Conservation (phyloP, 1,140 invertebrate genomes). For the Sycobia sp. region DNA sequence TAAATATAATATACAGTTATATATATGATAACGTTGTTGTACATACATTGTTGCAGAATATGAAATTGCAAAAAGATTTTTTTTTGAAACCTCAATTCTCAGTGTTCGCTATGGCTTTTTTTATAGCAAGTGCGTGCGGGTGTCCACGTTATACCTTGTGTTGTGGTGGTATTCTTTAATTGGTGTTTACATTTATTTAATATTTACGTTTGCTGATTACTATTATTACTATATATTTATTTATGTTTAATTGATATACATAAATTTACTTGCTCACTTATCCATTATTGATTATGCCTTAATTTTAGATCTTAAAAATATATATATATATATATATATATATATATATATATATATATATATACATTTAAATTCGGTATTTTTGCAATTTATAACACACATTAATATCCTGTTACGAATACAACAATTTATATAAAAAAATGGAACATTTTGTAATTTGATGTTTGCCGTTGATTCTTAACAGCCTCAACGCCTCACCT, state of each 20-base stretch:
- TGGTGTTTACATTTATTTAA: conserved; percentile 23
- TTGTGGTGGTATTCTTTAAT: not conserved
- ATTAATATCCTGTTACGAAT: too few species aligned
- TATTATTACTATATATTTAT: not conserved
- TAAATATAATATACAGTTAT: too few species aligned
- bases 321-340: conserved; percentile 1
- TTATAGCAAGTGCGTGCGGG: not conserved
- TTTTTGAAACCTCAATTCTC: too few species aligned
- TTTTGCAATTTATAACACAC: too few species aligned
- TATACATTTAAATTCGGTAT: too few species aligned
- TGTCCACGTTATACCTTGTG: not conserved
- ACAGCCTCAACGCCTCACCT: not conserved
- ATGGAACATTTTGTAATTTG: not conserved
- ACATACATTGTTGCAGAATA: too few species aligned
- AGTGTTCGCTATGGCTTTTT: too few species aligned
- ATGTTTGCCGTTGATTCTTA: not conserved
- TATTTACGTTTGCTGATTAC: not conserved
- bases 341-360: not conserved
- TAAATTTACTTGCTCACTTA: too few species aligned
- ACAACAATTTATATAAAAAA: too few species aligned
- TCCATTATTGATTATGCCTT: too few species aligned
- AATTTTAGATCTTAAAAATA: not conserved
- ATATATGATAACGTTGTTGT: too few species aligned
- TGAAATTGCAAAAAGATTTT: too few species aligned
- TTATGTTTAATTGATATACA: conserved; percentile 4